These are phyloP conservation scores for Sebastes fasciatus DNA, from an alignment of 2,113 vertebrate genomes.

Conservation along the genomic window DNA sequence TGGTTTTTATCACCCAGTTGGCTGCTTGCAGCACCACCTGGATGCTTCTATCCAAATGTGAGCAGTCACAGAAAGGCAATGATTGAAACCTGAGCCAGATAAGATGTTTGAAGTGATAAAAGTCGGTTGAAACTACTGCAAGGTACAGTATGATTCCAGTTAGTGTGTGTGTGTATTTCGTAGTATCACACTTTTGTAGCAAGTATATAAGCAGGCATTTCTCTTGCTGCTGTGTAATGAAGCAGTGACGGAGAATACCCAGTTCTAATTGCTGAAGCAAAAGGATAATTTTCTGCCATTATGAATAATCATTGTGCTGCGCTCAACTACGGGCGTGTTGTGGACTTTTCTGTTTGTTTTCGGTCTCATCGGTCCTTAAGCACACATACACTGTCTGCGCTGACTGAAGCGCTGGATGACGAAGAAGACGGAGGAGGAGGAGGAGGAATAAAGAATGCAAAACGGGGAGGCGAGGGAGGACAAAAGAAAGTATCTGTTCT, in stretches of 20 bases:
- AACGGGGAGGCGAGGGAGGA: constrained; percentile 30
- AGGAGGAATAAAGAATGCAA: constrained; percentile 53
- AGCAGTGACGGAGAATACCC: neutral
- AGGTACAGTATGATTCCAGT: neutral
- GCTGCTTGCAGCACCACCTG: neutral
- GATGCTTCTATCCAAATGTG: neutral
- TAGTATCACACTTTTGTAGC: neutral
- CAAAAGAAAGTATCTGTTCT: constrained; percentile 54
- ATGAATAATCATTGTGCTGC: constrained; percentile 25
- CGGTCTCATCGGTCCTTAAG: constrained; percentile 30
- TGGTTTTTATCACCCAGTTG: neutral
- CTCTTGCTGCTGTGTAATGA: neutral
- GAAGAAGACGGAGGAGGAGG: constrained; percentile 25
- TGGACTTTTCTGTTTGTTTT: constrained; percentile 33
- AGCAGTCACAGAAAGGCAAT: neutral
- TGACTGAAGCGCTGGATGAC: constrained; percentile 22
- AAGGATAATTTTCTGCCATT: constrained; percentile 35
- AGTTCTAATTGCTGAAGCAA: constrained; percentile 32
- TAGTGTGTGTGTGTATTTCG: neutral
- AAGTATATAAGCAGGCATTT: neutral
- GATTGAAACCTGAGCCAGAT: neutral
- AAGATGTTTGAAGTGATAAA: neutral
- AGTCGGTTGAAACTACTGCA: neutral
- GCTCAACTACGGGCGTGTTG: neutral
- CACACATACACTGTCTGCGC: constrained; percentile 7